Evolutionary conservation across 2,113 vertebrate genomes (phyloP), one percentile per base, ranked within the genome.

Genomic region (Sisor rabdophorus): DNA sequence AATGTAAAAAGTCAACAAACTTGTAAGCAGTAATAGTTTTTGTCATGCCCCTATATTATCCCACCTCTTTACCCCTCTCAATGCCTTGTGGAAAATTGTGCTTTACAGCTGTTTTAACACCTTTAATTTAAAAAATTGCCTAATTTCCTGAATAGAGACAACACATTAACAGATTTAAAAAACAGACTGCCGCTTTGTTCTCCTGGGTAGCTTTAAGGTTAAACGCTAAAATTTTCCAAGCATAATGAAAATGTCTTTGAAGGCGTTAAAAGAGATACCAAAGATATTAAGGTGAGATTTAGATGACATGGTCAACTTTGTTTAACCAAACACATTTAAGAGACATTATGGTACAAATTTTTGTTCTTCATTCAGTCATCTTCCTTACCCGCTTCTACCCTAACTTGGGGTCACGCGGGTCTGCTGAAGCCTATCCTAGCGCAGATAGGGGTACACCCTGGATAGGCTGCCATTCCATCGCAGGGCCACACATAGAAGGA

Each of bases 61-160:
- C 40, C n/a, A 11, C 24, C 55, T 12, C 30, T 16, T 4, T 13
- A 40, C n/a, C 47, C 9, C 3, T 30, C 47, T 11, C 44, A 20
- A 58, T 80, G 81, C 84, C 79, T 81, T 88, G 76, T 77, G 81
- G 87, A 80, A 83, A 81, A 76, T 88, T 82, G 40, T 12, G 75
- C 88, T 88, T 89, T 89, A 73, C 87, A 86, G 87, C 85, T 87
- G 82, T 84, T 92, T 90, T 86, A 86, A 77, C 85, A 79, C 76
- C 80, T 76, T n/a, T n/a, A 7, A 77, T 53, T 75, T 53, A 78
- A 78, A 77, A 88, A 88, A 86, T 74, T 76, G 84, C 83, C 87
- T 84, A 85, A 88, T 87, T 85, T 81, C 85, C 82, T 85, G 77
- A 87, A 89, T 84, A 87, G 81, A 87, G 82, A 81, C 75, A 65